A percentile compares a stretch with the other conserved stretches of the same genome.
Evolutionary conservation across 1,140 invertebrate genomes (phyloP).

Genomic region (Globodera ellingtonae): DNA sequence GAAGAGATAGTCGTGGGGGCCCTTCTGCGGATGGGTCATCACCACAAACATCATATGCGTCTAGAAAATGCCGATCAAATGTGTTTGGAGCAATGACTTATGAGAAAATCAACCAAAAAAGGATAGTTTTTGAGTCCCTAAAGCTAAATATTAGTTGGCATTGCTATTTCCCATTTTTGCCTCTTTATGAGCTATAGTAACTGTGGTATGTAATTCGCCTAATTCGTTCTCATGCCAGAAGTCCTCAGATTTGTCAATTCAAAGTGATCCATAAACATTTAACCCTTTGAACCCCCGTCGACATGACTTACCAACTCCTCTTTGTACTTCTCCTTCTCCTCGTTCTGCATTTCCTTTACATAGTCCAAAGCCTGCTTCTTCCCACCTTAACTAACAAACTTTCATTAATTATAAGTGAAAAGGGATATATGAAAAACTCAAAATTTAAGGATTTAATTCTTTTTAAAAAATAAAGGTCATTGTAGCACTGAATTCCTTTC

Average conservation of each 20-base stretch:
- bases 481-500: too few relatives aligned
- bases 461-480: background rate
- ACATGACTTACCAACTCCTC: conserved; percentile 17
- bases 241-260: background rate
- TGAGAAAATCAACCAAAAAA: too few relatives aligned
- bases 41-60: conserved; percentile 43
- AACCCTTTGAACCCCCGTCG: too few relatives aligned
- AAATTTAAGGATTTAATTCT: too few relatives aligned
- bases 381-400: background rate
- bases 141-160: too few relatives aligned
- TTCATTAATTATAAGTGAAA: background rate
- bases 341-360: conserved; percentile 13
- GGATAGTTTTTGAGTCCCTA: background rate
- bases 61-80: too few relatives aligned
- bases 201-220: too few relatives aligned
- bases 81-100: too few relatives aligned
- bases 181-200: background rate
- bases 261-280: background rate
- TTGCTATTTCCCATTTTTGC: background rate
- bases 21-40: conserved; percentile 45
- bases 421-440: too few relatives aligned
- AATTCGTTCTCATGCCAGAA: background rate
- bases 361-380: conserved; percentile 26
- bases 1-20: conserved; percentile 48
- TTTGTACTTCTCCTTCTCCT: conserved; percentile 14